Evolutionary conservation across 2,888 invertebrate species (phyloP).

Genomic region (Troides helena): DNA sequence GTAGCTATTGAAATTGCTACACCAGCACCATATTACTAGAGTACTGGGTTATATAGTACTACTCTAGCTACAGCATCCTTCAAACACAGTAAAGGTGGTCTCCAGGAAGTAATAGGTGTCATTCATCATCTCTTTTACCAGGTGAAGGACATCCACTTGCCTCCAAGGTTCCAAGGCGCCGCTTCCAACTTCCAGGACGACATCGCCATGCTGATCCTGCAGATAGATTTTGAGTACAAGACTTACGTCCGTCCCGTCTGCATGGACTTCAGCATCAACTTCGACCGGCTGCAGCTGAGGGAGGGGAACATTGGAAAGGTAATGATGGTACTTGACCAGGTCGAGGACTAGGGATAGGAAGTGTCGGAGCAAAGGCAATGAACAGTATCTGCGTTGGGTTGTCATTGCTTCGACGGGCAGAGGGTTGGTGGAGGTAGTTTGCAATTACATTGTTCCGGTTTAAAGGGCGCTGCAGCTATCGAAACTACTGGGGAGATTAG

Average conservation of each 20-base stretch:
- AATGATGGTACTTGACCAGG: background rate
- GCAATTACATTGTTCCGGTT: no score
- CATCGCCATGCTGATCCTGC: conserved; percentile 72
- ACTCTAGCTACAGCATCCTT: no score
- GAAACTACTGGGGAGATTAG: no score
- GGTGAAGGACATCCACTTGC: conserved; percentile 62
- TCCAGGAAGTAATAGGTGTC: background rate
- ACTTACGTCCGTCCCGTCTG: conserved; percentile 74
- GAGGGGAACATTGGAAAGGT: conserved; percentile 47
- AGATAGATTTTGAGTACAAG: conserved; percentile 56
- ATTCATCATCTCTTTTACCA: conserved; percentile 34
- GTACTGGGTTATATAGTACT: no score
- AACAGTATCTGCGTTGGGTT: no score
- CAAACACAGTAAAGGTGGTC: background rate
- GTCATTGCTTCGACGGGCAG: no score
- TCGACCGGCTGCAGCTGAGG: conserved; percentile 46
- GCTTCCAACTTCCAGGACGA: conserved; percentile 79
- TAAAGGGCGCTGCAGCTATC: no score
- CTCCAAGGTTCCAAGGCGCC: conserved; percentile 69
- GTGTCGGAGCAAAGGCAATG: no score
- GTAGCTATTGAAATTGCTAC: background rate
- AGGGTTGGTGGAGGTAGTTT: no score
- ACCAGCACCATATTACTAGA: no score
- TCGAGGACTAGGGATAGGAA: no score
- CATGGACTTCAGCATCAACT: conserved; percentile 54